phyloP scores from a whole-genome alignment of 1,140 invertebrate species.

The Drosophila littoralis region DNA sequence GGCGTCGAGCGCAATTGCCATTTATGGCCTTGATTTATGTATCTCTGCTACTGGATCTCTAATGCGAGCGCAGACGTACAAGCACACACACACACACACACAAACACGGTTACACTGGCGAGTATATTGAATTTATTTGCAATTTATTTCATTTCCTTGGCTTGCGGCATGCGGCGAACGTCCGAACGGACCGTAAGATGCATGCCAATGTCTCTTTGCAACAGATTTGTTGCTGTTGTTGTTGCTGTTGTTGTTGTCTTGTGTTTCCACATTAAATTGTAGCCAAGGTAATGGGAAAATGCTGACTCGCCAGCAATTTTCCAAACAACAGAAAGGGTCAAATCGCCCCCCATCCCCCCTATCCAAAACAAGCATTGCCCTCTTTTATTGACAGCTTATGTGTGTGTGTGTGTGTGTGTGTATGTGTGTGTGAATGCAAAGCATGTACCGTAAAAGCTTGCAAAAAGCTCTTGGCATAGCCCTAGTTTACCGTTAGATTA shows the following conservation, averaged over 20 bases:
- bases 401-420: not conserved
- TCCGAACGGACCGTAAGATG: slow-evolving; percentile 38
- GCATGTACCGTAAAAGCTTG: slow-evolving; percentile 2
- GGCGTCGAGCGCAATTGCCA: slow-evolving; percentile 71
- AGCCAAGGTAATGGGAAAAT: slow-evolving; percentile 42
- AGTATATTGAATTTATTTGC: slow-evolving; percentile 81
- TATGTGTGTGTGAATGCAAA: not conserved
- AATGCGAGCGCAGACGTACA: slow-evolving; percentile 66
- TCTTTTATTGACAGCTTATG: slow-evolving; percentile 11
- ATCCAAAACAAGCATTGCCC: too few species aligned
- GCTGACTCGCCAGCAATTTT: slow-evolving; percentile 38
- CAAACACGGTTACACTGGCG: slow-evolving; percentile 13
- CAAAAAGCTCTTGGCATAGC: slow-evolving; percentile 7
- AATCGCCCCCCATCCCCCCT: not conserved
- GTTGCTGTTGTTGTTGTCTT: slow-evolving; percentile 12
- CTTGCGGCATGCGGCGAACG: slow-evolving; percentile 63
- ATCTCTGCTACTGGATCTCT: slow-evolving; percentile 81
- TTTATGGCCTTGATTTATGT: slow-evolving; percentile 83
- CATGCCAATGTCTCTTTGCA: slow-evolving; percentile 43
- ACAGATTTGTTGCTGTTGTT: slow-evolving; percentile 28
- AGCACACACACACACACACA: slow-evolving; percentile 41
- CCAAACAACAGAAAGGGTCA: slow-evolving; percentile 38
- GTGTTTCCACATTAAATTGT: slow-evolving; percentile 36
- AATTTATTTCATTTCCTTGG: slow-evolving; percentile 81
- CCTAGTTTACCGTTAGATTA: slow-evolving; percentile 1